Conservation (phyloP, 2,113 vertebrate genomes). For the Panurus biarmicus region DNA sequence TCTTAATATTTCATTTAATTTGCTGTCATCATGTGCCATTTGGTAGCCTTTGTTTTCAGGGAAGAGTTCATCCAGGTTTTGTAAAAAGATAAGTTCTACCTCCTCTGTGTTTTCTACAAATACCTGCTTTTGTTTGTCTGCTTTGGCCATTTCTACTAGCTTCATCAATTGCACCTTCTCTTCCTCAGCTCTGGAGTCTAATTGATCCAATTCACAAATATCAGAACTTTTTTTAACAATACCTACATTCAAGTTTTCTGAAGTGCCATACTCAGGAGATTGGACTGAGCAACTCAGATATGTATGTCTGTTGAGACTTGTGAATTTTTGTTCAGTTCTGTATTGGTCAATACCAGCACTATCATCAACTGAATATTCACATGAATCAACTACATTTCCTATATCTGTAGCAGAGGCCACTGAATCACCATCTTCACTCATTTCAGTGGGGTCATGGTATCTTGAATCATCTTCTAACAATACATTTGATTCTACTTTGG, state of each 20-base stretch:
- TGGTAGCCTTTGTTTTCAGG: background rate
- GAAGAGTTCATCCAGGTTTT: background rate
- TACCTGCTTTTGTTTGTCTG: background rate
- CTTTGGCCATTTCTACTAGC: background rate
- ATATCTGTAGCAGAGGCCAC: background rate
- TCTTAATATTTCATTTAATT: constrained; percentile 20
- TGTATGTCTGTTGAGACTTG: accelerated
- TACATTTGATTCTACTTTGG: background rate
- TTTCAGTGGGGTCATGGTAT: background rate
- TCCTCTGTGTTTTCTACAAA: background rate
- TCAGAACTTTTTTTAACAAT: background rate
- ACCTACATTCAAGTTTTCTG: background rate
- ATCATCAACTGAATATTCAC: background rate
- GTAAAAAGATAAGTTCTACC: background rate
- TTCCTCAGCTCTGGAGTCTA: background rate
- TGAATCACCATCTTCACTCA: background rate
- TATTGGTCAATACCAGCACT: background rate
- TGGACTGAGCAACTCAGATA: background rate
- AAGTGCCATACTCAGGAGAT: background rate
- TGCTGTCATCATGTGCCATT: background rate
- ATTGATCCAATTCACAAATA: background rate
- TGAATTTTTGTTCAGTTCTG: background rate
- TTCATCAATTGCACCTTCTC: background rate
- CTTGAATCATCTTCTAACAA: background rate
- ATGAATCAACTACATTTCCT: background rate